Base-by-base conservation (phyloP, 2,888 invertebrate genomes). In the Parnassius smintheus region DNA sequence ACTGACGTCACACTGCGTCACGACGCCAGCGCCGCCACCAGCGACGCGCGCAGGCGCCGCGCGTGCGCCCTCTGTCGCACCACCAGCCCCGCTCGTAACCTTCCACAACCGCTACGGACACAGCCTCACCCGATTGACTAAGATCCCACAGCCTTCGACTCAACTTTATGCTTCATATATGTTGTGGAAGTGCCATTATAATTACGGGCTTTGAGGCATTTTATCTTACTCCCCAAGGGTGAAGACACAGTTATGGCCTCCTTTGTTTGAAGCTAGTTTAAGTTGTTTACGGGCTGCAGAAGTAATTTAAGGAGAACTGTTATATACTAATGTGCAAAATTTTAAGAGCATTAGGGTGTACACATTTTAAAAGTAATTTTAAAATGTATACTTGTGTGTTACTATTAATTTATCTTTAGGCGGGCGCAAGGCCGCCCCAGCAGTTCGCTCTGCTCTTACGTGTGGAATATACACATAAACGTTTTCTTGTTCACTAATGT, bases 1-100 rank as follows among this genome's bases (percentile, higher is more conserved):
- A 93, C 93, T 94, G 94, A 93, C 94, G 93, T 94, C 94, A 94
- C 93, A 94, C 94, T 93, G 93, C 94, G 93, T 93, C 93, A 91
- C 92, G 87, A 88, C 87, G 88, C 85, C 86, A 86, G 86, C 90
- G 88, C 88, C 86, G 88, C 88, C 86, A 81, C 82, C 74, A 77
- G 71, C 81, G 81, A 71, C 82, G 84, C 88, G 83, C 87, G 85
- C 85, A 84, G 70, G 68, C 69, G 70, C 68, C 69, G 71, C 71
- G 85, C 85, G 90, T 90, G 88, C 91, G 84, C 91, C 72, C 67
- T 88, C 89, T 77, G 75, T 75, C 77, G 72, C 76, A 69, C 76
- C 75, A 74, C 76, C 75, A 74, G 74, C 81, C 77, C 81, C 74
- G 74, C 81, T 74, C 82, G 83, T 83, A 86, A 87, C 86, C 87